Base-by-base conservation (phyloP, 2,113 vertebrate genomes). In the Bubo bubo region DNA sequence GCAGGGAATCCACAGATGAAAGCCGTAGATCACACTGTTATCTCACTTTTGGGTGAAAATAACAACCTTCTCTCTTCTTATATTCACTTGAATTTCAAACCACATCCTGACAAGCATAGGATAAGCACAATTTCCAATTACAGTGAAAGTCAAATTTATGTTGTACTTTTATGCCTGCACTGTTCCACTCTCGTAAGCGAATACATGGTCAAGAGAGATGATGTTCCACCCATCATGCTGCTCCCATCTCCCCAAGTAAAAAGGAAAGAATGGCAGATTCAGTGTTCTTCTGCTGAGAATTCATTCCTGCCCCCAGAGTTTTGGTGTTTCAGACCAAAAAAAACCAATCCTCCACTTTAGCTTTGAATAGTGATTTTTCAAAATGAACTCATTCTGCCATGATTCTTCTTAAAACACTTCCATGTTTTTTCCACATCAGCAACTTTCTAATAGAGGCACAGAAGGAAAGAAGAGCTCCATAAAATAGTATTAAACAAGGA, bases 401-500 rank as follows among this genome's bases (percentile, higher is more conserved):
- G 50, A 79, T 41, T 77, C 77, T 95, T 91, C 89, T 88, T 35
- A 53, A 60, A 86, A 83, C 77, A 92, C 56, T 93, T 24, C 55
- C 59, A 62, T 52, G 47, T 23, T 67, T 93, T 93, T 90, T 94
- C 84, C 73, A 93, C 68, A 91, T 84, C 86, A 87, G 58, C 86
- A 91, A 50, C 66, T 95, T 93, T 60, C 72, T 88, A 95, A 93
- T 68, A 83, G 91, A 72, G 84, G 55, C 35, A 76, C 55, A 88
- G 67, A 85, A 80, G 74, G 47, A 72, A 85, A 90, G 92, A 90
- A 64, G n/a, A 88, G 79, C 71, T 92, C 86, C 95, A 97, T 89
- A 81, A 95, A 95, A 34, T 14, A 86, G 72, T 47, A 84, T 94
- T 94, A 95, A 97, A 93, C 76, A 91, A 95, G 92, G 86, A 89